Conservation (phyloP, 2,888 invertebrate species). For the Stictocephala bisonia region DNA sequence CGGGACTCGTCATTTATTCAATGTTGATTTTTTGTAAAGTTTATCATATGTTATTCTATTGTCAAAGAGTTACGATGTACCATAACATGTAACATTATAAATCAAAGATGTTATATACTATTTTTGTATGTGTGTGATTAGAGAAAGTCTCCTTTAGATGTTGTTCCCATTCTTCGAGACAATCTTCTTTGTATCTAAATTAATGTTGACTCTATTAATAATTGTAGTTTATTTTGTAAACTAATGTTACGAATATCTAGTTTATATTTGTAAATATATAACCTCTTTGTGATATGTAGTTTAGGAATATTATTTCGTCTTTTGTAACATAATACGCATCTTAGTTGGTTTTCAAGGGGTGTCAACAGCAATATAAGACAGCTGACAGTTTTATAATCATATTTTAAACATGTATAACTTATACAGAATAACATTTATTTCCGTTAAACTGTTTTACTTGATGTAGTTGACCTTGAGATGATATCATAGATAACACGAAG, state of each 20-base stretch:
- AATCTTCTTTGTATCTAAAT: slow-evolving; percentile 41
- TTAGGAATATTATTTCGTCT: slow-evolving; percentile 6
- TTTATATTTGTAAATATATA: slow-evolving; percentile 21
- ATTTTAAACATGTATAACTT: neutral
- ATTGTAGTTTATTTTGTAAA: slow-evolving; percentile 29
- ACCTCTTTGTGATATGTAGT: slow-evolving; percentile 38
- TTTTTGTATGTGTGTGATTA: slow-evolving; percentile 21
- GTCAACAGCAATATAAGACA: slow-evolving; percentile 23
- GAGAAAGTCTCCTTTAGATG: neutral
- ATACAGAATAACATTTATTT: slow-evolving; percentile 2
- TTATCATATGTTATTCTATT: slow-evolving; percentile 29
- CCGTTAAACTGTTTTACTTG: slow-evolving; percentile 20
- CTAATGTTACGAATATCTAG: slow-evolving; percentile 18
- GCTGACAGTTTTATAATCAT: neutral
- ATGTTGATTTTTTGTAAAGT: slow-evolving; percentile 17
- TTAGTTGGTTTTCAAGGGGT: neutral
- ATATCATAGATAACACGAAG: slow-evolving; percentile 7
- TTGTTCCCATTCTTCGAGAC: slow-evolving; percentile 35
- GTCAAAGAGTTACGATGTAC: neutral
- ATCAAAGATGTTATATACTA: slow-evolving; percentile 6
- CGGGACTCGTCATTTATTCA: no score
- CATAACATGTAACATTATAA: neutral
- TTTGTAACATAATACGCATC: no score
- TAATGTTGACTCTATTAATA: slow-evolving; percentile 20
- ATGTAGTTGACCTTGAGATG: slow-evolving; percentile 20